Evolutionary conservation across 2,797 vertebrate genomes (phyloP), one percentile per base, ranked within the genome.

Genomic region (Siniperca obscura): DNA sequence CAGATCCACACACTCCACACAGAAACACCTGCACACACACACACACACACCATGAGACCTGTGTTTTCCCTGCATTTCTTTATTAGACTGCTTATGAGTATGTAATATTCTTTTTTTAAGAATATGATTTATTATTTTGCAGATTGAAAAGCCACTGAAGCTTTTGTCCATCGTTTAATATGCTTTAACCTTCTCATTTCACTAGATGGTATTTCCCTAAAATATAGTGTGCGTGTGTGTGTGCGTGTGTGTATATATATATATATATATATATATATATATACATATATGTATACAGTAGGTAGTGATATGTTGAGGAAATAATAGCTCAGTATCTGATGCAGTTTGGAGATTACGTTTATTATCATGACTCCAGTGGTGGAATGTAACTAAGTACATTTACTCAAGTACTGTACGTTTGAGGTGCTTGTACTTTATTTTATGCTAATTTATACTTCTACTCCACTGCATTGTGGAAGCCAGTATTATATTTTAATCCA

Each of bases 1-100:
- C 62, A 98, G 95, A 25, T 99, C 97, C 87, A 99, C 94, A 73
- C 98, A 99, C 74, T 98, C 98, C 87, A 99, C 98, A 11, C 98
- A 99, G 93, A 99, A 99, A 91, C 98, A 99, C 94, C 98, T 98
- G 82, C 40, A 46, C 36, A 52, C 52, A 81, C 65, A 87, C 67
- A 79, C 34, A 30, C 21, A 72, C 40, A 48, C 56, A 53, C 7
- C 7, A 64, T 25, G 16, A 64, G 21, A 19, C 21, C 10, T 16
- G 70, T 57, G 72, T 30, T 67, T 12, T 60, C 25, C 36, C 56
- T 46, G 44, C 56, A 70, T 36, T 48, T 55, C 22, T 27, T 36
- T 69, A 42, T 38, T 14, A 19, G 30, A 4, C 55, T 50, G 1
- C 46, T 66, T 50, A 30, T 44, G 3, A 14, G 21, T n/a, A 22